Base-by-base conservation (phyloP, 2,888 invertebrate genomes). In the Drosophila basisetae region DNA sequence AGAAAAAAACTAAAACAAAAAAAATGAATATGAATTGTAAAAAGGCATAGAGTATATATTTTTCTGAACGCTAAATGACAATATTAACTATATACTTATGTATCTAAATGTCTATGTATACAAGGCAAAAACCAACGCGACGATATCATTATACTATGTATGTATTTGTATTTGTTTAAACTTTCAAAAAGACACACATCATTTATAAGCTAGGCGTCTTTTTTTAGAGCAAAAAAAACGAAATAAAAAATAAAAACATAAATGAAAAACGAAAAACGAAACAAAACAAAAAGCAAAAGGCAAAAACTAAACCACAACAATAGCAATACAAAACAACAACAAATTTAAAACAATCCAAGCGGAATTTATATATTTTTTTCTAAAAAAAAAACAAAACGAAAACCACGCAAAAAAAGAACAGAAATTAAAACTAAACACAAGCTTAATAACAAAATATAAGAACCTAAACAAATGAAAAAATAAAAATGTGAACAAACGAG, bases 41-140 rank as follows among this genome's bases (percentile, higher is more conserved):
- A 84, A 84, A 77, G 56, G 74, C 78, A 82, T 82, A 78, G 83
- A 72, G 68, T 80, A 83, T 80, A 83, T 87, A 90, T 88, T 89
- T 88, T 90, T 89, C 79, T 81, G 83, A 91, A 88, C 76, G 87
- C 84, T 89, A 87, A 86, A 91, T 84, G 91, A 91, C 91, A 91
- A 91, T 91, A 91, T 85, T 87, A 90, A 82, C 76, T 78, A 72
- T 78, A 76, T 73, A 81, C 56, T 39, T 73, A 49, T 73, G 35
- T 59, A 31, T 70, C 59, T 69, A 69, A 71, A 69, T 70, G 63
- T 76, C 70, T 72, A 69, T 65, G 59, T 64, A 71, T 60, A 64
- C 72, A 71, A 72, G 68, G 74, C 69, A 72, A 73, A 70, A 69
- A 69, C 61, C 61, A 78, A 69, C 63, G 56, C 59, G 55, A 80